A percentile compares a stretch with the other conserved stretches of the same genome.
Evolutionary conservation across 2,113 vertebrate genomes (phyloP).

Genomic region (Hemibagrus wyckioides): DNA sequence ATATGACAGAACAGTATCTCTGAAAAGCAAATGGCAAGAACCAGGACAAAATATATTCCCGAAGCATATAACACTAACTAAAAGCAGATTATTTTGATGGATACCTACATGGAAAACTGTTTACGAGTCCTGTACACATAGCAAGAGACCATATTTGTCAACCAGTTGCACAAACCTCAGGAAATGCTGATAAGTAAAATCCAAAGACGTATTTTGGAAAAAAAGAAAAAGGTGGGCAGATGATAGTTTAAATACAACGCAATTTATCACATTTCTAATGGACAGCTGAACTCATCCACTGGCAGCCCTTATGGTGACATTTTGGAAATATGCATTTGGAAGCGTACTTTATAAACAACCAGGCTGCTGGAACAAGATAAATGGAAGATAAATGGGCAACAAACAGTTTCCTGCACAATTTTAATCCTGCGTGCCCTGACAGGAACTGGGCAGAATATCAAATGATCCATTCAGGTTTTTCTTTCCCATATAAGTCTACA

Average conservation of each 20-base stretch:
- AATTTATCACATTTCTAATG: background rate
- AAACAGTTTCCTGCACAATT: slow-evolving; percentile 43
- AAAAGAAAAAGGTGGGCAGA: background rate
- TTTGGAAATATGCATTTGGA: slow-evolving; percentile 38
- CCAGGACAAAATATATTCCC: background rate
- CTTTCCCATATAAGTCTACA: slow-evolving; percentile 46
- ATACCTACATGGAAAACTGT: background rate
- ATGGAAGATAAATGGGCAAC: slow-evolving; percentile 41
- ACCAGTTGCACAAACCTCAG: background rate
- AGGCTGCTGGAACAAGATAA: slow-evolving; percentile 35
- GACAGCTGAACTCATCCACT: slow-evolving; percentile 15
- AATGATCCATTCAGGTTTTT: slow-evolving; percentile 47
- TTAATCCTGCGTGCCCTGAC: slow-evolving; percentile 35
- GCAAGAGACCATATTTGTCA: slow-evolving; percentile 5
- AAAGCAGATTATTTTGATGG: background rate
- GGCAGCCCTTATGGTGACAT: slow-evolving; percentile 27
- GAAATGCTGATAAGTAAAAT: background rate
- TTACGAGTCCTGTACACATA: background rate
- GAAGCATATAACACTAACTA: background rate
- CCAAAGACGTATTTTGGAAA: background rate
- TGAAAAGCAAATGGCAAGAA: background rate
- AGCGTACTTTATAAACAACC: slow-evolving; percentile 31
- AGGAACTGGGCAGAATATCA: slow-evolving; percentile 45
- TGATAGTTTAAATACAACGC: slow-evolving; percentile 4
- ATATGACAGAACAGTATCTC: background rate